A percentile compares a stretch with the other conserved stretches of the same genome.
These are phyloP conservation scores for Achroia grisella DNA, from an alignment of 1,140 invertebrate species.

Conservation along the genomic window DNA sequence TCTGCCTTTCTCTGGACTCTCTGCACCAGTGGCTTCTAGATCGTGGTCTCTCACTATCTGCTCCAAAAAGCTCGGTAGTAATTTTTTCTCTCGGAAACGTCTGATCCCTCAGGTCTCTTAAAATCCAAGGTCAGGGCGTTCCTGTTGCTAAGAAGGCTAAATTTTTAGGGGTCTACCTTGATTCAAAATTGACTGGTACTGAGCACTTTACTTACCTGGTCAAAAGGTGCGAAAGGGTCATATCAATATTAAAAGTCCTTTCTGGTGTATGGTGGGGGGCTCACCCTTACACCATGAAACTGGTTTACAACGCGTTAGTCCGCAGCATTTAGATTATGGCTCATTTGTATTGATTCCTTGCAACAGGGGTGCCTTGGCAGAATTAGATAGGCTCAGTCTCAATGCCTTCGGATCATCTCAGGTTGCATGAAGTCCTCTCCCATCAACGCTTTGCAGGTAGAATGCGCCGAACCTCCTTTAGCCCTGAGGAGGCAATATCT, in stretches of 20 bases:
- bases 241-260: constrained; percentile 1
- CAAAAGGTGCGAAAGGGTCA: neutral
- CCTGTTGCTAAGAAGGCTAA: neutral
- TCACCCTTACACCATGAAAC: constrained; percentile 1
- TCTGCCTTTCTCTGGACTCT: too few relatives aligned
- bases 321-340: constrained; percentile 5
- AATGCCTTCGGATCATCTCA: neutral
- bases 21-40: too few relatives aligned
- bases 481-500: neutral
- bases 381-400: neutral
- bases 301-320: constrained; percentile 4
- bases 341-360: neutral
- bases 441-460: constrained; percentile 6
- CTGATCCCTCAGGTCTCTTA: too few relatives aligned
- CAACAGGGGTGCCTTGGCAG: neutral
- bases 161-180: constrained; percentile 2
- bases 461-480: constrained; percentile 4
- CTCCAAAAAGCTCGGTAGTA: constrained; percentile 10
- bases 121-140: too few relatives aligned
- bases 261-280: constrained; percentile 7
- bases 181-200: neutral
- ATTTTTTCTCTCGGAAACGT: neutral
- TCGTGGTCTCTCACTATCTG: neutral
- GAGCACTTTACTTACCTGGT: neutral
- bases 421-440: constrained; percentile 7